Evolutionary conservation across 2,888 invertebrate species (phyloP), one percentile per base, ranked within the genome.

Genomic region (Orthosia gothica): DNA sequence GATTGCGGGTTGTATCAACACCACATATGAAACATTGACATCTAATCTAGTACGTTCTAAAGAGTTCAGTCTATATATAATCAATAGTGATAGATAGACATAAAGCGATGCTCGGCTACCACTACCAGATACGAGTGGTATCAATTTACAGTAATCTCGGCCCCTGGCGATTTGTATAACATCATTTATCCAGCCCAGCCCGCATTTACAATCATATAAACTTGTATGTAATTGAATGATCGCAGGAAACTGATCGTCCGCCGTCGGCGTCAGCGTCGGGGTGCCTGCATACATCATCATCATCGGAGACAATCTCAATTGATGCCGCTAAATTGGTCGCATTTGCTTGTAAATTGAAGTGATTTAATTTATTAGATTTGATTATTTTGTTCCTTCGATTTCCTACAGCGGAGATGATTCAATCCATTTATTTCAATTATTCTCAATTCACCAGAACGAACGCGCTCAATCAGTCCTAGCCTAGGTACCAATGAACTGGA

Each of bases 261-360:
- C 84, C 87, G 74, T 79, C 91, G 86, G 92, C 87, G 74, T 79
- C 91, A 85, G 92, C 88, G 77, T 87, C 91, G 86, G 93, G 93
- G 94, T 92, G 95, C 91, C 89, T 87, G 92, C 92, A 92, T 95
- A 93, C 91, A 91, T 95, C 95, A 93, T 94, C 92, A 92, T 95
- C 91, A 87, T 84, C 70, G 85, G 85, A 89, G 93, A 93, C 93
- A 92, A 86, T 87, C 86, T 89, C 93, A 94, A 94, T 95, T 95
- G 94, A 88, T 79, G 83, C 81, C 80, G 84, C 72, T 89, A 87
- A 90, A 92, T 91, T 91, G 92, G 86, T 87, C 84, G 82, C 79
- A 86, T 87, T 88, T 85, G 85, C 82, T 78, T 77, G 26, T 87
- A 79, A 82, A 87, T 84, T 82, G 78, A 81, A 86, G 70, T 84